Percentiles rank a stretch among this genome's conserved stretches.
Conservation (phyloP, 2,888 invertebrate genomes). For the Ormyrus rosae region DNA sequence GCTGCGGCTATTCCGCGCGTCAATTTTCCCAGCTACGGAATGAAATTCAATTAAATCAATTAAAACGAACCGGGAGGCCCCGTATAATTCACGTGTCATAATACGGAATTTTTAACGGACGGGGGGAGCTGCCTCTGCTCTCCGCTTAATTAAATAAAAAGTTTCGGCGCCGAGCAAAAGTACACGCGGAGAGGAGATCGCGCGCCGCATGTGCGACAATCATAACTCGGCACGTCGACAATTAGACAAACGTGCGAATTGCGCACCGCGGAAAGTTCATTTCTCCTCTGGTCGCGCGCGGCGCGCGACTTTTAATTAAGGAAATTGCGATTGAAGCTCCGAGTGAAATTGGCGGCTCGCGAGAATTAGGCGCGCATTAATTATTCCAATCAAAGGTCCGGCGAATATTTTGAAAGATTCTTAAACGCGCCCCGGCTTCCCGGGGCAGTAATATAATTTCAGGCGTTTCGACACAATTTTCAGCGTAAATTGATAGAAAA, state of each 20-base stretch:
- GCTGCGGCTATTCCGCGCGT: no score
- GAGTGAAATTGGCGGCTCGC: no score
- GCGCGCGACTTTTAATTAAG: conserved; percentile 30
- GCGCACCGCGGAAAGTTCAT: conserved; percentile 4
- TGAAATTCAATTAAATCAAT: conserved; percentile 5
- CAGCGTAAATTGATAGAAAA: no score
- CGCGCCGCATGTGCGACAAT: neutral
- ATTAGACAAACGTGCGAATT: conserved; percentile 22
- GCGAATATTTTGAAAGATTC: no score
- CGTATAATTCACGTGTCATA: conserved; percentile 30
- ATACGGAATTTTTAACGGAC: neutral
- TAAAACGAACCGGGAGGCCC: neutral
- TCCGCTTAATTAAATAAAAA: no score
- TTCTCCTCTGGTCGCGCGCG: neutral
- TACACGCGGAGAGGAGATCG: neutral
- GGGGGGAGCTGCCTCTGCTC: no score
- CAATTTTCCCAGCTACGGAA: conserved; percentile 21
- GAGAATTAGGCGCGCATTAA: no score
- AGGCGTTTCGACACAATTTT: no score
- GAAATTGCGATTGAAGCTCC: neutral
- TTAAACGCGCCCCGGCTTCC: no score
- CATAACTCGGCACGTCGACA: conserved; percentile 1
- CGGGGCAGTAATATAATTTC: no score
- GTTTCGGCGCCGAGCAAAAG: no score
- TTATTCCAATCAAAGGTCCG: no score